Evolutionary conservation across 2,797 vertebrate species (phyloP).

Genomic region (Manis crassicaudata): DNA sequence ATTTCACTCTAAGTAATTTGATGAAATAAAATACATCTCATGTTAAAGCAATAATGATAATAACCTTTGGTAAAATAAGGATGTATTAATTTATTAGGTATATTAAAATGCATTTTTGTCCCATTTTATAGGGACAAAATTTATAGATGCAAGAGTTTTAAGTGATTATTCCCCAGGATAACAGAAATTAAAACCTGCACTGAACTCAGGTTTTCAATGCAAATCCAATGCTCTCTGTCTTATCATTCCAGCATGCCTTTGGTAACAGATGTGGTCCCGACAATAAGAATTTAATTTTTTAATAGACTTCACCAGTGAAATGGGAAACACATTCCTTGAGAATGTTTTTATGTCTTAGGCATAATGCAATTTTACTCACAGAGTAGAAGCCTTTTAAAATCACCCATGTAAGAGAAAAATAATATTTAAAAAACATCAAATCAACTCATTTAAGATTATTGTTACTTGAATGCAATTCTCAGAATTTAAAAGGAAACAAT

Average conservation of each 20-base stretch:
- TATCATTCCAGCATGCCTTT: not conserved
- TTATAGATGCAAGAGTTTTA: not conserved
- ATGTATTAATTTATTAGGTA: not conserved
- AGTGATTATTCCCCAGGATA: not conserved
- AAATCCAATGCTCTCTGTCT: not conserved
- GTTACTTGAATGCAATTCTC: not conserved
- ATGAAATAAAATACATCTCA: not conserved
- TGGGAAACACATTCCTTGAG: slow-evolving; percentile 7
- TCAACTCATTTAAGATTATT: slow-evolving; percentile 22
- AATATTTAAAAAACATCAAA: not conserved
- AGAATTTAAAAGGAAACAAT: slow-evolving; percentile 43
- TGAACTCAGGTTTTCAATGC: not conserved
- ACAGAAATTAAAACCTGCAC: not conserved
- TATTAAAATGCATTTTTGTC: not conserved
- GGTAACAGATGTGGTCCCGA: not conserved
- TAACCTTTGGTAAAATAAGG: not conserved
- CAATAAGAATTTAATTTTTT: not conserved
- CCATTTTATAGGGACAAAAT: not conserved
- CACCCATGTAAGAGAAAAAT: slow-evolving; percentile 21
- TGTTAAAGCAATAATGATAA: not conserved
- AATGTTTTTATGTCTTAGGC: not conserved
- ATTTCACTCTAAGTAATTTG: not conserved
- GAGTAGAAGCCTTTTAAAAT: slow-evolving; percentile 16
- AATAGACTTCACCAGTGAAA: not conserved
- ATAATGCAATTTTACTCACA: not conserved